A percentile compares a stretch with the other conserved stretches of the same genome.
Conservation (phyloP, 2,113 vertebrate genomes). For the Oncorhynchus tshawytscha region DNA sequence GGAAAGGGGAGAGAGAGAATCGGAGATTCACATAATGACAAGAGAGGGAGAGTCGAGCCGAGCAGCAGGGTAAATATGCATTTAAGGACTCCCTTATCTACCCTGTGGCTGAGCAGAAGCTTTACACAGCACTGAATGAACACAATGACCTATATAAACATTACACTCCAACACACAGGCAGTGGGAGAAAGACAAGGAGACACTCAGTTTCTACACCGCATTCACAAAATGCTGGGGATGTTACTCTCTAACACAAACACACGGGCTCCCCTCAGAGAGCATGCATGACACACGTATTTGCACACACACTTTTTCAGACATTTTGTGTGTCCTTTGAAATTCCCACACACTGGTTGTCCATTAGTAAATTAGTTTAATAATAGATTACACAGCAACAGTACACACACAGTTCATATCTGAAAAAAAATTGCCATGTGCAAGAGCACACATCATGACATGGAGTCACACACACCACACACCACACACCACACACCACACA, state of each 20-base stretch:
- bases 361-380: too few species aligned
- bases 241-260: neutral
- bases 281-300: neutral
- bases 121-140: constrained; percentile 2
- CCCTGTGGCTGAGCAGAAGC: constrained; percentile 10
- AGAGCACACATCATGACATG: too few species aligned
- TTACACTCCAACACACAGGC: neutral
- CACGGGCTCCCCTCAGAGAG: neutral
- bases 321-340: too few species aligned
- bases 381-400: too few species aligned
- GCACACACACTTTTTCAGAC: neutral
- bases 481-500: neutral
- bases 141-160: constrained; percentile 33
- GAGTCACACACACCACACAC: neutral
- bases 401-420: too few species aligned
- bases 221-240: neutral
- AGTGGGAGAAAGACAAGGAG: neutral
- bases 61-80: constrained; percentile 38
- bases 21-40: neutral
- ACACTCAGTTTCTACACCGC: neutral
- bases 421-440: too few species aligned
- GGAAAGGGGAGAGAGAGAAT: neutral
- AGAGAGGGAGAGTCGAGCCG: neutral
- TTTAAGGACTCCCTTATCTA: constrained; percentile 7
- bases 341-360: too few species aligned